Base-by-base conservation (phyloP, 2,113 vertebrate genomes). In the Hypomesus transpacificus region DNA sequence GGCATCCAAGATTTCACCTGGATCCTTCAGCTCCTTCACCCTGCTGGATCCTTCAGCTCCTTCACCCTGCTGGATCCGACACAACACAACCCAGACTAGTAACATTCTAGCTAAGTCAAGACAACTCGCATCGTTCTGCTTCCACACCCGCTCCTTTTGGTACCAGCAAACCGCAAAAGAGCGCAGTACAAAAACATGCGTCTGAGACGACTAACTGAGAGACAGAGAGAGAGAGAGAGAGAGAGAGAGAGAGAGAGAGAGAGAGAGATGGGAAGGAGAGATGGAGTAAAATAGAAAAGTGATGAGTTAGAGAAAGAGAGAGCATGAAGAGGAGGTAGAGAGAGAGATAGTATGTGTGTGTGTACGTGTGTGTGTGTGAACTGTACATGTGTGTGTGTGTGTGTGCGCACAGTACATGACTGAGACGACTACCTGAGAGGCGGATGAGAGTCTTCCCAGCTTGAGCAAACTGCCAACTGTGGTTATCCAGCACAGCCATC, bases 381-480 rank as follows among this genome's bases (percentile, higher is more conserved):
- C n/a, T n/a, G n/a, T n/a, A n/a, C n/a, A n/a, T n/a, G n/a, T n/a
- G n/a, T n/a, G n/a, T n/a, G n/a, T n/a, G n/a, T n/a, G n/a, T n/a
- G n/a, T n/a, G n/a, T n/a, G n/a, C n/a, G n/a, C n/a, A n/a, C n/a
- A n/a, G n/a, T n/a, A n/a, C n/a, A n/a, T n/a, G n/a, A n/a, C 58
- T 16, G 62, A 24, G 57, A 21, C 5, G 20, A 21, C n/a, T 84
- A 90, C 89, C 89, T 89, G 89, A 85, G 46, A 90, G 82, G 74
- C 79, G 85, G 82, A 91, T 90, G 63, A 89, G 77, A 50, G 75
- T 84, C 79, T 80, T 88, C 61, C 88, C 90, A 56, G 84, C 84
- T 77, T 90, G 87, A 28, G 89, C 89, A 5, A 81, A 90, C 75
- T 89, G 88, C 89, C 88, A 88, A 77, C 88, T 87, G 82, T 91